Evolutionary conservation across 2,113 vertebrate genomes (phyloP).

Genomic region (Cathartes aura): DNA sequence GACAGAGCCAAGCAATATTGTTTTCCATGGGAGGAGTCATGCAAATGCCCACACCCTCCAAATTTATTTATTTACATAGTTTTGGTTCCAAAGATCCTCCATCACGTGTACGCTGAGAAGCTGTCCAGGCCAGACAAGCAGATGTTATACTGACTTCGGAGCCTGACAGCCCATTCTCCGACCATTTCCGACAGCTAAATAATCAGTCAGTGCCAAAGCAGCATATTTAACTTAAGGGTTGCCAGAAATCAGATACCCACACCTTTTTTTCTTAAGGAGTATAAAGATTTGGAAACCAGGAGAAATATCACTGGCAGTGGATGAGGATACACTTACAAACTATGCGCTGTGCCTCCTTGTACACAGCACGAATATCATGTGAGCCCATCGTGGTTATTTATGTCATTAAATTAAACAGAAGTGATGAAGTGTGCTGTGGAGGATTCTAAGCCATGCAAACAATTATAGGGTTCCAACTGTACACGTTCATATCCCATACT

Average conservation of each 20-base stretch:
- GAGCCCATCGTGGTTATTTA: not conserved
- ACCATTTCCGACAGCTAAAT: not conserved
- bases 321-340: not conserved
- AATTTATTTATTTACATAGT: not conserved
- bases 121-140: conserved; percentile 32
- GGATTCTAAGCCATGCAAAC: conserved; percentile 10
- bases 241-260: conserved; percentile 9
- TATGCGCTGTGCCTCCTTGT: accelerated
- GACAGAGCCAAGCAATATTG: not conserved
- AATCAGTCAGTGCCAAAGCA: conserved; percentile 22
- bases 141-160: conserved; percentile 40
- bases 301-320: not conserved
- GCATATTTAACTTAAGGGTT: not conserved
- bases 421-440: not conserved
- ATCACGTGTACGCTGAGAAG: not conserved
- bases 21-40: not conserved
- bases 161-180: conserved; percentile 16
- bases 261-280: not conserved
- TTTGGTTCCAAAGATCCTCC: conserved; percentile 26
- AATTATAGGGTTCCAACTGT: not conserved
- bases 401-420: conserved; percentile 2
- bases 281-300: not conserved
- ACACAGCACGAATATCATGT: not conserved
- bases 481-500: not conserved
- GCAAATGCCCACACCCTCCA: not conserved